A percentile compares a stretch with the other conserved stretches of the same genome.
Evolutionary conservation across 2,888 invertebrate species (phyloP).

Genomic region (Volucella inflata): DNA sequence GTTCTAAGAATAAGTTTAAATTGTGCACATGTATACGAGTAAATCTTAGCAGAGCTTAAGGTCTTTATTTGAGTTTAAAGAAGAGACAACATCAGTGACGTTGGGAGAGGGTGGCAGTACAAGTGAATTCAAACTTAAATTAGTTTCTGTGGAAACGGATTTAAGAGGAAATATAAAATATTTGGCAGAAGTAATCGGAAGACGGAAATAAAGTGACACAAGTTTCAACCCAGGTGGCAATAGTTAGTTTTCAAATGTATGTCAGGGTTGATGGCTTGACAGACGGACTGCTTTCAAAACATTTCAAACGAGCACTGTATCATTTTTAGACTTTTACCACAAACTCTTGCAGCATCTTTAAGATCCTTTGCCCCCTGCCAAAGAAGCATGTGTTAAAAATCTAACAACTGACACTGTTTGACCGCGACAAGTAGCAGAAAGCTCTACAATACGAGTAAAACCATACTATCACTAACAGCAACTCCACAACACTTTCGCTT

Average conservation of each 20-base stretch:
- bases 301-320: conserved; percentile 14
- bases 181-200: conserved; percentile 64
- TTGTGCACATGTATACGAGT: conserved; percentile 23
- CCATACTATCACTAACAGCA: conserved; percentile 14
- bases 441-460: conserved; percentile 16
- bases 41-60: conserved; percentile 28
- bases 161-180: neutral
- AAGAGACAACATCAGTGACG: neutral
- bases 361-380: neutral
- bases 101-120: no score
- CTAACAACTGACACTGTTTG: conserved; percentile 46
- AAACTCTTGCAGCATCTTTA: neutral
- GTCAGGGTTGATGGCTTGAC: conserved; percentile 58
- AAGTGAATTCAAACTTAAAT: conserved; percentile 15
- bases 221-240: conserved; percentile 27
- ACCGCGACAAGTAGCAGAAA: conserved; percentile 5
- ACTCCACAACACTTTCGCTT: conserved; percentile 62
- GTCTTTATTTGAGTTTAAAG: conserved; percentile 11
- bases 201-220: conserved; percentile 50
- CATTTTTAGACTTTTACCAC: conserved; percentile 9
- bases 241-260: conserved; percentile 26
- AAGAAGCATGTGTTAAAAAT: conserved; percentile 26
- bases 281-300: conserved; percentile 32
- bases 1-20: conserved; percentile 22
- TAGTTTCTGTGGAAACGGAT: conserved; percentile 17